These are phyloP conservation scores for Tortrix viridana DNA, from an alignment of 2,888 invertebrate genomes.

Conservation along the genomic window DNA sequence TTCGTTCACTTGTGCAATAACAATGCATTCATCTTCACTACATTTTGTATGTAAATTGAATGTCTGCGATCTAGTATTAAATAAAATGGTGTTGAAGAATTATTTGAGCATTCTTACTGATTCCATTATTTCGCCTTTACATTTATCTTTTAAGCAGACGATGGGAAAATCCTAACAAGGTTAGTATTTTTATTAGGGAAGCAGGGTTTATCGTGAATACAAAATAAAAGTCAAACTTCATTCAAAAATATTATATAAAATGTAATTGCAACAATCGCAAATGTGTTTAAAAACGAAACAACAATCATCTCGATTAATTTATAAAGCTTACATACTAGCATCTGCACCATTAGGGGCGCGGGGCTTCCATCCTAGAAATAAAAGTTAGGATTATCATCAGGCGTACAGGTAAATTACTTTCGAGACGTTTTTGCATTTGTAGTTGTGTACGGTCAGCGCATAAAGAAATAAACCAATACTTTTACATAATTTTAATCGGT, in stretches of 20 bases:
- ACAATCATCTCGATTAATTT: conserved; percentile 17
- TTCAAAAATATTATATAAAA: conserved; percentile 9
- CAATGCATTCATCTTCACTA: conserved; percentile 60
- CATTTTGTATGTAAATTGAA: conserved; percentile 60
- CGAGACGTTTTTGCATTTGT: no score
- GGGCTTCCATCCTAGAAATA: conserved; percentile 70
- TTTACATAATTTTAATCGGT: no score
- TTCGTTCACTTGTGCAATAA: conserved; percentile 69
- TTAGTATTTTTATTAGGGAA: no score
- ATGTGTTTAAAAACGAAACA: conserved; percentile 5
- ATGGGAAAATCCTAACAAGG: no score
- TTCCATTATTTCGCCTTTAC: no score
- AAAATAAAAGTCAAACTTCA: conserved; percentile 3
- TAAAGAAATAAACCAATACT: no score
- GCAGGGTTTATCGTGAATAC: background rate
- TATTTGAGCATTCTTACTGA: conserved; percentile 6
- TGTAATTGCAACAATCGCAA: conserved; percentile 20
- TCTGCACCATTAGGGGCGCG: conserved; percentile 65
- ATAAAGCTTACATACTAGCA: conserved; percentile 43
- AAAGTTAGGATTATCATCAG: background rate
- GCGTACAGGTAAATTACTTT: no score
- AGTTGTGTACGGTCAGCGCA: no score
- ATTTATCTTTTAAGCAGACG: no score
- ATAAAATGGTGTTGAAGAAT: conserved; percentile 76
- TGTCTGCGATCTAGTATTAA: conserved; percentile 70